A percentile compares a stretch with the other conserved stretches of the same genome.
phyloP scores from a whole-genome alignment of 2,113 vertebrate species.

The Smithornis capensis region DNA sequence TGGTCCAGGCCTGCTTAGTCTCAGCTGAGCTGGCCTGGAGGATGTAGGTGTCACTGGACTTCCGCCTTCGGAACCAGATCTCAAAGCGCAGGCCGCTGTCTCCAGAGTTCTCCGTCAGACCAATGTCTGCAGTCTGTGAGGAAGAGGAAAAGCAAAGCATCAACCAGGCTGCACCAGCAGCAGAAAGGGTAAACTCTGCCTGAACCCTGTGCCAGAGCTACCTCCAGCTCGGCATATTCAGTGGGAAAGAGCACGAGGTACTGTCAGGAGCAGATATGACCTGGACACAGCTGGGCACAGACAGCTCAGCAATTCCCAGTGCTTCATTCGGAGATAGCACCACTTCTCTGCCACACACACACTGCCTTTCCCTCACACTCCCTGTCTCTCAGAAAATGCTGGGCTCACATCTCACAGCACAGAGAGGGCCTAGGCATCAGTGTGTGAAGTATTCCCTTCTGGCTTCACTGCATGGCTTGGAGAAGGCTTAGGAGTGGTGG shows the following conservation, averaged over 20 bases:
- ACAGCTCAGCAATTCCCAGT: background rate
- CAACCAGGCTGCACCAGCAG: background rate
- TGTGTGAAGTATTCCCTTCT: background rate
- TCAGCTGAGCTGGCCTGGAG: constrained; percentile 80
- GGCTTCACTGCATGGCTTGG: background rate
- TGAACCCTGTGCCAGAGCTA: background rate
- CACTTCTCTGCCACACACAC: background rate
- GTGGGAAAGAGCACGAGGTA: background rate
- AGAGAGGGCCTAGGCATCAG: background rate
- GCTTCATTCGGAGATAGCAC: background rate
- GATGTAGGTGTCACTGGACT: constrained; percentile 83
- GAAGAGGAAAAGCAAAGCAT: background rate
- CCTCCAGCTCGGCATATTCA: background rate
- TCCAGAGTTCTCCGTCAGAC: constrained; percentile 83
- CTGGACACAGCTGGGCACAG: background rate
- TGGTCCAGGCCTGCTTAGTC: constrained; percentile 87
- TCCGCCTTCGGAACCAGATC: constrained; percentile 87
- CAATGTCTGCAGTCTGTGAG: constrained; percentile 83
- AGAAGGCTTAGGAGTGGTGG: background rate
- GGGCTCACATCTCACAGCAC: background rate
- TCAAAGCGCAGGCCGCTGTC: constrained; percentile 83
- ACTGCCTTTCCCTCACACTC: background rate
- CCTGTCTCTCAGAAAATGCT: background rate
- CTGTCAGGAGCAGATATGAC: background rate
- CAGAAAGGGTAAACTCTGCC: background rate